Evolutionary conservation across 2,888 invertebrate genomes (phyloP).

Genomic region (Proisotoma minuta): DNA sequence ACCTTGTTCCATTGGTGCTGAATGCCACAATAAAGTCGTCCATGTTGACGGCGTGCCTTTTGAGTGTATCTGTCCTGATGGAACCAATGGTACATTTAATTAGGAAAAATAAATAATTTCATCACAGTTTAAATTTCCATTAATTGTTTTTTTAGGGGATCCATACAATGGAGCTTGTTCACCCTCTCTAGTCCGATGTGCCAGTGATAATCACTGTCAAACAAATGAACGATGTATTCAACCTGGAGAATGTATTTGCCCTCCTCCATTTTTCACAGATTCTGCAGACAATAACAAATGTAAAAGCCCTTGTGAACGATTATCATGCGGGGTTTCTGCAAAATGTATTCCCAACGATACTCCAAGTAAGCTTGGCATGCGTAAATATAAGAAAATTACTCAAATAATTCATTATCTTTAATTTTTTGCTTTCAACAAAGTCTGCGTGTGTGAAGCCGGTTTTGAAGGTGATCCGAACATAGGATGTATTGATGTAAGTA

Average conservation of each 20-base stretch:
- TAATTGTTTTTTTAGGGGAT: slow-evolving; percentile 58
- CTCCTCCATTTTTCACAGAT: slow-evolving; percentile 83
- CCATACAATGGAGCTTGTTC: slow-evolving; percentile 75
- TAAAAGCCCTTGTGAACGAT: slow-evolving; percentile 86
- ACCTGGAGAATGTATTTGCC: slow-evolving; percentile 85
- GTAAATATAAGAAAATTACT: neutral
- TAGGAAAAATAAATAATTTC: neutral
- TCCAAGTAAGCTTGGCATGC: slow-evolving; percentile 1
- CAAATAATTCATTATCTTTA: neutral
- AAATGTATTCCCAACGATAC: slow-evolving; percentile 21
- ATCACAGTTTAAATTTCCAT: neutral
- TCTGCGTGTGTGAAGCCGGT: slow-evolving; percentile 78
- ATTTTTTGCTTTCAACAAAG: slow-evolving; percentile 46
- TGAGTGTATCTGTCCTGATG: slow-evolving; percentile 73
- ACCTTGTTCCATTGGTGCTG: slow-evolving; percentile 73
- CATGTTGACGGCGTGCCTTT: slow-evolving; percentile 61
- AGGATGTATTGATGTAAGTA: slow-evolving; percentile 60
- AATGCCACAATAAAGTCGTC: slow-evolving; percentile 66
- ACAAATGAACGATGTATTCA: slow-evolving; percentile 85
- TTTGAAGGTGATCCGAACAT: slow-evolving; percentile 79
- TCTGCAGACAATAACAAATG: slow-evolving; percentile 76
- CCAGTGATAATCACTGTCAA: slow-evolving; percentile 75
- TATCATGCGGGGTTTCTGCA: slow-evolving; percentile 64
- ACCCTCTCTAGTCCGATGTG: slow-evolving; percentile 74
- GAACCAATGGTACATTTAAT: slow-evolving; percentile 51